Conservation (phyloP, 1,140 invertebrate genomes). For the Pachypeltis micranthus region DNA sequence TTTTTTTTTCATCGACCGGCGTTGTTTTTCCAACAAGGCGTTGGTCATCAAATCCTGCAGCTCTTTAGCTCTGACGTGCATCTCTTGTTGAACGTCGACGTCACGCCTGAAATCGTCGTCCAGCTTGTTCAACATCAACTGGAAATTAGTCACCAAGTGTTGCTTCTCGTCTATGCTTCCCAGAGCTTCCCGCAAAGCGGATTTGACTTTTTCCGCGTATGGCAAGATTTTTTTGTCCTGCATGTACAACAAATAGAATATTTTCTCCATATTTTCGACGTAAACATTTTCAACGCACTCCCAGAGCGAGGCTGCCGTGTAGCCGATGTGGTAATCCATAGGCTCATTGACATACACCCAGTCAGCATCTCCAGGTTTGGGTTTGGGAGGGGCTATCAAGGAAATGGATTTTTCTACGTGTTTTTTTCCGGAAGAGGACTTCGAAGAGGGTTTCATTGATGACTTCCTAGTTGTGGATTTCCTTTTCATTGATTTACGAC, state of each 20-base stretch:
- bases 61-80: conserved; percentile 17
- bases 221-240: conserved; percentile 8
- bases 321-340: not conserved
- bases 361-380: conserved; percentile 5
- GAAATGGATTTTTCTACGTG: not conserved
- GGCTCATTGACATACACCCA: conserved; percentile 9
- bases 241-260: conserved; percentile 7
- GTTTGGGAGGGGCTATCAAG: not conserved
- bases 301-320: conserved; percentile 14
- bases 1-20: not conserved
- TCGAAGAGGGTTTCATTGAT: not conserved
- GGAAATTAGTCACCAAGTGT: conserved; percentile 19
- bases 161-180: conserved; percentile 9
- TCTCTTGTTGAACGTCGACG: conserved; percentile 16
- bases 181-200: not conserved
- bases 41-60: conserved; percentile 11
- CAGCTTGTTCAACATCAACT: conserved; percentile 17
- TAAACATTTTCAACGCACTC: conserved; percentile 15
- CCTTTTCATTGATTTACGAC: not conserved
- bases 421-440: not conserved
- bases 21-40: conserved; percentile 8
- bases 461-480: not conserved
- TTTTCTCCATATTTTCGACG: conserved; percentile 3
- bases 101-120: conserved; percentile 9
- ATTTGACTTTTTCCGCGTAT: conserved; percentile 8